Evolutionary conservation across 2,113 vertebrate genomes (phyloP).

Genomic region (Cacatua alba): DNA sequence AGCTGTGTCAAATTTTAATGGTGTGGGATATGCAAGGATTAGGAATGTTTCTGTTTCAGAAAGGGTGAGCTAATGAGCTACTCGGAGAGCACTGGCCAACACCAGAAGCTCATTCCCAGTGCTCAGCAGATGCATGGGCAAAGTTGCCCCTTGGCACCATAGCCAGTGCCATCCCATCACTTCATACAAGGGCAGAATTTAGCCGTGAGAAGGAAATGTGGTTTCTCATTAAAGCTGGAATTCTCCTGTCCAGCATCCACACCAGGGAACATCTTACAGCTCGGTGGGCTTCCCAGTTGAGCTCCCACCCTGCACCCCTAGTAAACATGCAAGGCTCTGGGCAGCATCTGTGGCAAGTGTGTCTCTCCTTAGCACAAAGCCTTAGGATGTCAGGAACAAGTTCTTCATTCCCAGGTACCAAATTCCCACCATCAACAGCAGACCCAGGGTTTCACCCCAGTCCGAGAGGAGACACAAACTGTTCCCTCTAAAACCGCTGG

Average conservation of each 20-base stretch:
- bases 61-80: not conserved
- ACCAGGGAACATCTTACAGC: not conserved
- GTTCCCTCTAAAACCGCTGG: not conserved
- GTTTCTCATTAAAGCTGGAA: not conserved
- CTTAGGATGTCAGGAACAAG: not conserved
- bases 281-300: not conserved
- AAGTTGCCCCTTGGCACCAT: not conserved
- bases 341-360: accelerated
- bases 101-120: not conserved
- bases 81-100: not conserved
- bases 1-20: not conserved
- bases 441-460: not conserved
- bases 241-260: not conserved
- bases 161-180: not conserved
- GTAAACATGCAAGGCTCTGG: not conserved
- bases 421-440: not conserved
- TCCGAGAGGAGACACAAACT: not conserved
- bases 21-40: not conserved
- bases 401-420: not conserved
- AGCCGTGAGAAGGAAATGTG: not conserved
- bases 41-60: not conserved
- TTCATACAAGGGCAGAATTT: not conserved
- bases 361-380: not conserved
- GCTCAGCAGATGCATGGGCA: not conserved
- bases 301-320: not conserved